Evolutionary conservation across 2,888 invertebrate species (phyloP), one percentile per base, ranked within the genome.

Genomic region (Atethmia centrago): DNA sequence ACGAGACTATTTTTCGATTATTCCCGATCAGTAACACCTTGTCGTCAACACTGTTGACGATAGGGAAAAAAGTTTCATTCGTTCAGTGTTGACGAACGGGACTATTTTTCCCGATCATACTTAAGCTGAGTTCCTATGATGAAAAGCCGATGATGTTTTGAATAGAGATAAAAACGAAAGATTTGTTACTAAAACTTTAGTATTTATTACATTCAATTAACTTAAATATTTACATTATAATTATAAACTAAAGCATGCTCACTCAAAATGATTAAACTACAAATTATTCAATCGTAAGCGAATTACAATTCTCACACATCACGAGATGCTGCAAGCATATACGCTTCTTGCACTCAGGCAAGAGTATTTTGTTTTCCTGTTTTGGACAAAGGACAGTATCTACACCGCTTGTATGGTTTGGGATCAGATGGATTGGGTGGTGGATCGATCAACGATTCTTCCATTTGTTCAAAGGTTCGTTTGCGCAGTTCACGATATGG

Each of bases 321-420:
- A 78, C 47, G 12, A 77, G 58, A 36, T 78, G 78, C 21, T 77
- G 67, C n/a, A 78, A 59, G 42, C 78, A 78, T 16, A 77, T 78
- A 9, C 72, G 78, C 14, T 78, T 78, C 31, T 72, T 78, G 36
- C 78, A 78, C 28, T 72, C 78, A 36, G 14, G 9, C 78, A 78
- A 0, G 47, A n/a, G 28, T 78, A 77, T 51, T 72, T 78, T 12
- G 78, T 78, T 25, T 77, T 78, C 31, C 78, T 72, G 8, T 77
- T 36, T 59, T 78, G 28, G 78, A 21, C 0, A 72, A 67, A 10
- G 78, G 78, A 9, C 78, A 78, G 2, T 68, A 78, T 31, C 72
- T 58, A 36, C 78, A 78, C 8, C 78, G 67, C 31, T 77, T 78
- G 49, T 78, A 77, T 3, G 72, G 58, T 16, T 59, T 78, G 9